Evolutionary conservation across 2,113 vertebrate species (phyloP).

Genomic region (Ahaetulla prasina): DNA sequence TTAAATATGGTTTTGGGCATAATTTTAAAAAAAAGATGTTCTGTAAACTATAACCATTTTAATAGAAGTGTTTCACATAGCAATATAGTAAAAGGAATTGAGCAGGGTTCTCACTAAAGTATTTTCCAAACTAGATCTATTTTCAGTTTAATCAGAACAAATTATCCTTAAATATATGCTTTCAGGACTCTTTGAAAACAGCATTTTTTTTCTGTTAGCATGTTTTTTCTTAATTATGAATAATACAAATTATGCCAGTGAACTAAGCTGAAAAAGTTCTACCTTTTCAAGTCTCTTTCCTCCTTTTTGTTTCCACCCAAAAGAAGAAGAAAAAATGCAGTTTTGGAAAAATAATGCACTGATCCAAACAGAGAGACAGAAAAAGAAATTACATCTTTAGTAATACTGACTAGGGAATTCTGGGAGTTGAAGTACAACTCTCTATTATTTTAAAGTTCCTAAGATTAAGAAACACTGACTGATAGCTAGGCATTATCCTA

Average conservation of each 20-base stretch:
- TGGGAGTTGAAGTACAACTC: not conserved
- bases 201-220: not conserved
- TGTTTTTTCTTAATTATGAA: slow-evolving; percentile 10
- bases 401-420: not conserved
- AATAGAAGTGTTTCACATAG: not conserved
- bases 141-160: not conserved
- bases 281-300: slow-evolving; percentile 37
- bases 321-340: slow-evolving; percentile 39
- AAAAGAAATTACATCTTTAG: not conserved
- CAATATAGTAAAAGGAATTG: not conserved
- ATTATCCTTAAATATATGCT: not conserved
- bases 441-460: not conserved
- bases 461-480: not conserved
- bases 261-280: slow-evolving; percentile 31
- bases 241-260: not conserved
- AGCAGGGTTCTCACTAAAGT: slow-evolving; percentile 12
- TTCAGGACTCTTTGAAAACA: not conserved
- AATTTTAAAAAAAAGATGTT: not conserved
- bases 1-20: not conserved
- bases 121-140: slow-evolving; percentile 1
- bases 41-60: not conserved
- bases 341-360: slow-evolving; percentile 16
- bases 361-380: not conserved
- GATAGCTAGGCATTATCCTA: not conserved
- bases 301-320: slow-evolving; percentile 35